Evolutionary conservation across 2,113 vertebrate genomes (phyloP).

Genomic region (Otolemur garnettii): DNA sequence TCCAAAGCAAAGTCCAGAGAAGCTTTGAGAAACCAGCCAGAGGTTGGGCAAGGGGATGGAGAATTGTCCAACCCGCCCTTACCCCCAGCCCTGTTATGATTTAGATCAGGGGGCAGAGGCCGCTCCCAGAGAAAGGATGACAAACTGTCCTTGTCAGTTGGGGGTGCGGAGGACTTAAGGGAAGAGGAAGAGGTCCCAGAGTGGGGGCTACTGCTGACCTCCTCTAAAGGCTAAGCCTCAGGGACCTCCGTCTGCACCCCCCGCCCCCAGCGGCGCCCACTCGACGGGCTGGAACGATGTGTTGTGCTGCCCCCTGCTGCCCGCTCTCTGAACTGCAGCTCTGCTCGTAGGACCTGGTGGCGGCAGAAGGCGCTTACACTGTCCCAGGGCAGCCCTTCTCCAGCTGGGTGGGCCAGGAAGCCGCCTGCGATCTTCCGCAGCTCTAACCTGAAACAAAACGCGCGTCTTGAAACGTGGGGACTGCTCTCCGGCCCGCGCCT

Average conservation of each 20-base stretch:
- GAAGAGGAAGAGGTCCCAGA: neutral
- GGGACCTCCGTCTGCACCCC: neutral
- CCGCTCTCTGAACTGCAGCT: conserved; percentile 39
- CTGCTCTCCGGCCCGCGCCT: conserved; percentile 8
- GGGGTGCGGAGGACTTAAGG: neutral
- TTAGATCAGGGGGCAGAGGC: neutral
- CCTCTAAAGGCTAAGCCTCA: neutral
- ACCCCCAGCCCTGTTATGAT: neutral
- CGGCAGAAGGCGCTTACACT: rapidly evolving
- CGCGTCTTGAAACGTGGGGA: neutral
- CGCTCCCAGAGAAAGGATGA: neutral
- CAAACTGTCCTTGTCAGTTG: neutral
- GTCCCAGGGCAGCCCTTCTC: neutral
- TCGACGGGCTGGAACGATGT: conserved; percentile 37
- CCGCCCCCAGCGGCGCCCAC: neutral
- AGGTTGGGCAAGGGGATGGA: neutral
- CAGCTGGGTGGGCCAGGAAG: neutral
- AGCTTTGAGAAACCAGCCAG: neutral
- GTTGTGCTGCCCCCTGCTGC: conserved; percentile 84
- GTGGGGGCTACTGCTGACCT: neutral
- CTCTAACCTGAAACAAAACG: neutral
- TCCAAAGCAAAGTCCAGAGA: neutral
- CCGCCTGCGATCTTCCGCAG: neutral
- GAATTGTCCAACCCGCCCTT: neutral
- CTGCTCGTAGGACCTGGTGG: neutral